Percentiles rank a stretch among this genome's conserved stretches.
phyloP scores from a whole-genome alignment of 1,140 invertebrate species.

The Pantala flavescens region DNA sequence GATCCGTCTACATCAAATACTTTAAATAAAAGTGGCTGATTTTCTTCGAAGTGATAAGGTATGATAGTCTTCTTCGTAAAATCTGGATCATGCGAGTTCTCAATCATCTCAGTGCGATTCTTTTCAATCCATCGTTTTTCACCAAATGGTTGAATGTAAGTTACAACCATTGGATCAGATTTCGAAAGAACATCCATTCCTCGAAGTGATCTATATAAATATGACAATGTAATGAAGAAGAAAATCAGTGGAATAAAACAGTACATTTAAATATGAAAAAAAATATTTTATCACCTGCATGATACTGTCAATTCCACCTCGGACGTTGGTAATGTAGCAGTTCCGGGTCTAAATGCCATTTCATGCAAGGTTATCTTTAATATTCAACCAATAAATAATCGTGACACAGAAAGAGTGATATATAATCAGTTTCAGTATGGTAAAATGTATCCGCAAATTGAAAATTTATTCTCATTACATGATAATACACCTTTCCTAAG shows the following conservation, averaged over 20 bases:
- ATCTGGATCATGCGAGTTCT: conserved; percentile 47
- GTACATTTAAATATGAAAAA: no score
- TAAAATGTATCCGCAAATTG: no score
- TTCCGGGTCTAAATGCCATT: conserved; percentile 29
- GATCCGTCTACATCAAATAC: conserved; percentile 44
- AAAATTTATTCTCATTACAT: no score
- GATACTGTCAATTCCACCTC: conserved; percentile 30
- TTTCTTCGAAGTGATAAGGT: conserved; percentile 37
- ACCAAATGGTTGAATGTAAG: conserved; percentile 40
- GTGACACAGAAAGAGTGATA: no score
- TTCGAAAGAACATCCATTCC: conserved; percentile 52
- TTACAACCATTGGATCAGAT: conserved; percentile 52
- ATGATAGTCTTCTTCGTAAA: conserved; percentile 44
- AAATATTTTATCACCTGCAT: conserved; percentile 26
- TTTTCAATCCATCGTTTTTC: conserved; percentile 41
- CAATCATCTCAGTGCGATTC: conserved; percentile 47
- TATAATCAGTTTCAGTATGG: no score
- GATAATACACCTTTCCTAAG: no score
- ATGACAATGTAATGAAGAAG: no score
- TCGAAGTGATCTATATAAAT: conserved; percentile 38
- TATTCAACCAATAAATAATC: no score
- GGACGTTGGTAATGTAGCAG: conserved; percentile 27
- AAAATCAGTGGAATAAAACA: no score
- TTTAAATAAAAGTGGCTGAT: conserved; percentile 38
- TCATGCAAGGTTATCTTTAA: neutral